A percentile compares a stretch with the other conserved stretches of the same genome.
These are phyloP conservation scores for Dolichomitus sp. DNA, from an alignment of 2,888 invertebrate species.

Conservation along the genomic window DNA sequence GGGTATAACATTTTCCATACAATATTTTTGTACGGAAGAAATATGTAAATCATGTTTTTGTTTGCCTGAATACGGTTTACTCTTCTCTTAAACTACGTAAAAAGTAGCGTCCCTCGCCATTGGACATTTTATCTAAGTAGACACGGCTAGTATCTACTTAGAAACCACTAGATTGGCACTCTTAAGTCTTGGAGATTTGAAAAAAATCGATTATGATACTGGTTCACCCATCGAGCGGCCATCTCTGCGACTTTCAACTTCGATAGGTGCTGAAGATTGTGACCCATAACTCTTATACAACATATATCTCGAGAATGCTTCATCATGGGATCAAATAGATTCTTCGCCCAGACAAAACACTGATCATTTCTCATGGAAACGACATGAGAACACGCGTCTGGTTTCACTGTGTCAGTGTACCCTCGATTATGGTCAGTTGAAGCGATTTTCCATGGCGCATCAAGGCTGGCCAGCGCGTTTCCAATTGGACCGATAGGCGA, in stretches of 20 bases:
- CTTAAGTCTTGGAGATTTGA: neutral
- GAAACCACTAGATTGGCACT: neutral
- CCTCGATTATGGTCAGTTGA: conserved; percentile 54
- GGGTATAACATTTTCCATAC: neutral
- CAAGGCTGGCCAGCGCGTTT: conserved; percentile 51
- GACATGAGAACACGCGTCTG: neutral
- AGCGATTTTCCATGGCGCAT: conserved; percentile 55
- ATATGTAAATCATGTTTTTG: neutral
- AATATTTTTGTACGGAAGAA: neutral
- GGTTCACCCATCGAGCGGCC: neutral
- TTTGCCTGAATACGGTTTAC: no score
- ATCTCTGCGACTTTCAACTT: neutral
- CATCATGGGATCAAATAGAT: neutral
- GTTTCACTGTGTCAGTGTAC: neutral
- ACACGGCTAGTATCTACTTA: no score
- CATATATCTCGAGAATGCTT: neutral
- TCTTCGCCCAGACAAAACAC: neutral
- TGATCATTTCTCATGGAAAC: neutral
- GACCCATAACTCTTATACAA: neutral
- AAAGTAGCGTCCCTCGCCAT: no score
- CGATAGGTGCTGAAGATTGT: neutral
- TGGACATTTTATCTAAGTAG: no score
- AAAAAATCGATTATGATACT: neutral
- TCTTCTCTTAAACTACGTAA: no score
- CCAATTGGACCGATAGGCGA: conserved; percentile 68